Percentiles rank a stretch among this genome's conserved stretches.
phyloP scores from a whole-genome alignment of 1,140 invertebrate genomes.

The Metopolophium dirhodum region DNA sequence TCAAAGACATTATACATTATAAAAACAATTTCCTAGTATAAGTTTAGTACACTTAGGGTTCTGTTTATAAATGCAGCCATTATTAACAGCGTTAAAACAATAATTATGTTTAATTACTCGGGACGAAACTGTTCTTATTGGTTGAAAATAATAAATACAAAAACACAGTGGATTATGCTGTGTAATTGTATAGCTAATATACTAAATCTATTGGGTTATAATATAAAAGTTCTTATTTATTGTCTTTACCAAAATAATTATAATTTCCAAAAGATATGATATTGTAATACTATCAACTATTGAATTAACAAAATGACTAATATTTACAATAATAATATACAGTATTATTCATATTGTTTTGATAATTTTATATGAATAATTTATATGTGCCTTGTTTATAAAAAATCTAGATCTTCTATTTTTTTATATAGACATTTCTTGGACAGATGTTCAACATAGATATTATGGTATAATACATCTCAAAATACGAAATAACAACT shows the following conservation, averaged over 20 bases:
- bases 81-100: constrained; percentile 12
- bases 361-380: background rate
- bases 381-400: background rate
- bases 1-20: background rate
- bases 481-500: background rate
- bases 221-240: background rate
- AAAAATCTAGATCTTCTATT: background rate
- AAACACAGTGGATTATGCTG: background rate
- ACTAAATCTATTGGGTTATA: background rate
- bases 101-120: background rate
- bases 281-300: background rate
- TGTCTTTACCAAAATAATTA: background rate
- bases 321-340: background rate
- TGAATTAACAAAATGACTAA: background rate
- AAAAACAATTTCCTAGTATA: background rate
- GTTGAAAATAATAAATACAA: background rate
- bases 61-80: background rate
- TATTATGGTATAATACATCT: background rate
- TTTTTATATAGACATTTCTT: background rate
- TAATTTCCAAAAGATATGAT: background rate
- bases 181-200: background rate
- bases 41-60: background rate
- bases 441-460: background rate
- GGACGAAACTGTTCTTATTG: background rate
- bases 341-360: background rate